These are phyloP conservation scores for Ypsolopha scabrella DNA, from an alignment of 2,888 invertebrate genomes.

Conservation along the genomic window DNA sequence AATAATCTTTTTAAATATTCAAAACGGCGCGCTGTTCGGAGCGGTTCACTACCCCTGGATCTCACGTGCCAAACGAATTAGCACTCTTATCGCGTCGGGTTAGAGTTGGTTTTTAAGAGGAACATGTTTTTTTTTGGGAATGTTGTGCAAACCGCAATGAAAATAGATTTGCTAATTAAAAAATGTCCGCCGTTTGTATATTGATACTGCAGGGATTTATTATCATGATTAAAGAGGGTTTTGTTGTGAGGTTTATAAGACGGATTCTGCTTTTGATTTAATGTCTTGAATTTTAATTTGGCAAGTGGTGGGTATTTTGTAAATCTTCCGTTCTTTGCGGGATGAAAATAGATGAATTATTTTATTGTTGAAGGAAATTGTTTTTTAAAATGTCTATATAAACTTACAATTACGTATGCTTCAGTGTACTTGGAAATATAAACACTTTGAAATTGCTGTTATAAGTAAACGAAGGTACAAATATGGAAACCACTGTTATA, in stretches of 20 bases:
- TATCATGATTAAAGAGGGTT: slow-evolving; percentile 1
- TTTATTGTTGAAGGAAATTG: too few relatives aligned
- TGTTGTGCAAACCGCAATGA: slow-evolving; percentile 26
- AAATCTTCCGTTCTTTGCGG: too few relatives aligned
- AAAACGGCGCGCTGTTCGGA: slow-evolving; percentile 33
- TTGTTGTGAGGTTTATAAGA: neutral
- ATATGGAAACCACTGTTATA: too few relatives aligned
- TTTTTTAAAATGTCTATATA: too few relatives aligned
- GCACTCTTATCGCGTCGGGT: slow-evolving; percentile 8
- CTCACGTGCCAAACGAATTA: slow-evolving; percentile 14
- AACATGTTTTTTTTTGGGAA: slow-evolving; percentile 13
- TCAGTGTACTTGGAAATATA: too few relatives aligned
- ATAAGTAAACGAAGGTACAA: too few relatives aligned
- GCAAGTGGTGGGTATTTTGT: too few relatives aligned
- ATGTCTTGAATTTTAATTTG: too few relatives aligned
- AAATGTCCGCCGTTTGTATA: slow-evolving; percentile 18
- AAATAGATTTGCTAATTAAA: slow-evolving; percentile 40
- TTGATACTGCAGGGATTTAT: slow-evolving; percentile 2
- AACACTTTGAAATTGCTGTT: too few relatives aligned
- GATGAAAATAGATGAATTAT: too few relatives aligned
- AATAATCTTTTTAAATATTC: slow-evolving; percentile 64
- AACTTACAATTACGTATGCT: too few relatives aligned
- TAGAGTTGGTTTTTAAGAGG: slow-evolving; percentile 17
- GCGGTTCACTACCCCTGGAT: slow-evolving; percentile 27
- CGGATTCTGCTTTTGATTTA: too few relatives aligned